Evolutionary conservation across 2,113 vertebrate species (phyloP).

Genomic region (Apodemus speciosus): DNA sequence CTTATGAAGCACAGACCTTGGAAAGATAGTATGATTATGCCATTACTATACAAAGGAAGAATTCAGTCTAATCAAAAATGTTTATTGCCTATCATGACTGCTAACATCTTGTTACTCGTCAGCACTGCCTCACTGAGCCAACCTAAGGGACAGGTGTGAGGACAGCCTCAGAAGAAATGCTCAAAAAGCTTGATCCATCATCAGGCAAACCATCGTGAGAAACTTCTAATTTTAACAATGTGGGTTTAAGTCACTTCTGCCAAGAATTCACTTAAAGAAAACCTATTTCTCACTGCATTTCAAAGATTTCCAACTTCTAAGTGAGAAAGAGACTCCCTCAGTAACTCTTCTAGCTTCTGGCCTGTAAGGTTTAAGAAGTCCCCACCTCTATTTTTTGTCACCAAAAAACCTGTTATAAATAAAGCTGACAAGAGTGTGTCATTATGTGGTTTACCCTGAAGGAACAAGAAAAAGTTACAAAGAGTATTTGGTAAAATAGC

Average conservation of each 20-base stretch:
- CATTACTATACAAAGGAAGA: neutral
- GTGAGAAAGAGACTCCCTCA: neutral
- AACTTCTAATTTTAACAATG: neutral
- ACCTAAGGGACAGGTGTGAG: neutral
- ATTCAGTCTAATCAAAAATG: neutral
- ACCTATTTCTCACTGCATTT: neutral
- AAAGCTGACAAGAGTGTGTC: neutral
- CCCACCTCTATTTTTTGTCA: neutral
- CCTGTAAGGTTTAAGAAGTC: neutral
- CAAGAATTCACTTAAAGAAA: constrained; percentile 2
- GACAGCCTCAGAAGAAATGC: neutral
- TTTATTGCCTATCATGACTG: neutral
- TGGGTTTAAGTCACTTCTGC: neutral
- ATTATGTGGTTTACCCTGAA: neutral
- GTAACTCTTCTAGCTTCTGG: neutral
- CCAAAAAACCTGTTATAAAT: neutral
- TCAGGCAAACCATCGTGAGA: neutral
- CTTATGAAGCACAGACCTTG: neutral
- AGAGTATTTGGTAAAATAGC: neutral
- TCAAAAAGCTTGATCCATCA: neutral
- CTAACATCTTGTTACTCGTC: constrained; percentile 3
- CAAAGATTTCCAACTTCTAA: neutral
- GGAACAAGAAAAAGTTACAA: neutral
- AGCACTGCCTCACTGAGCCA: constrained; percentile 42
- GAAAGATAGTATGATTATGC: neutral